Percentiles rank a stretch among this genome's conserved stretches.
Conservation (phyloP, 1,140 invertebrate genomes). For the Apis florea region DNA sequence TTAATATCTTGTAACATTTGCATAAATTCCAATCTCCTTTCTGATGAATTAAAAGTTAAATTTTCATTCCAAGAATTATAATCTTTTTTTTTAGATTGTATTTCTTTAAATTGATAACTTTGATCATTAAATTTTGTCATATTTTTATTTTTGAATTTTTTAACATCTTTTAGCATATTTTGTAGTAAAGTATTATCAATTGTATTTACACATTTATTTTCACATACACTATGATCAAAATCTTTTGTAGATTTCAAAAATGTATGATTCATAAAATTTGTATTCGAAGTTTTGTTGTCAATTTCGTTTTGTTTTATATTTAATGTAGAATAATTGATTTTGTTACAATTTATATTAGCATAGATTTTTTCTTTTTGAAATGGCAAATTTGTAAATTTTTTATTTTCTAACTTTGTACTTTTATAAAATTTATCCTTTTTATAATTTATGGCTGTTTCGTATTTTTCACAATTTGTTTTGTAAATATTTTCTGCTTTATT, state of each 20-base stretch:
- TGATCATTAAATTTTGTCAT: not conserved
- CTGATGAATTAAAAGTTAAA: not conserved
- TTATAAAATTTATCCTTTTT: not conserved
- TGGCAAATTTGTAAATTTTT: not conserved
- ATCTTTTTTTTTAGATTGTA: not conserved
- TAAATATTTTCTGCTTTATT: not conserved
- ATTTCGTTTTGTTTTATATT: not conserved
- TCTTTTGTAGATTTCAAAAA: not conserved
- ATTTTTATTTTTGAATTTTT: not conserved
- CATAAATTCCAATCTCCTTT: conserved; percentile 1
- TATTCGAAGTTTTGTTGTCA: not conserved
- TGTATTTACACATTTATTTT: not conserved
- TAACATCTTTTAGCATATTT: not conserved
- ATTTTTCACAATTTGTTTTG: not conserved
- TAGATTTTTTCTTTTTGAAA: not conserved
- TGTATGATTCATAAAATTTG: not conserved
- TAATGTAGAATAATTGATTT: not conserved
- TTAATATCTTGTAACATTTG: conserved; percentile 45
- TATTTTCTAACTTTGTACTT: not conserved
- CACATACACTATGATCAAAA: not conserved
- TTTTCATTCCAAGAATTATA: not conserved
- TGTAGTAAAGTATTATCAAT: not conserved
- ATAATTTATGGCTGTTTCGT: not conserved
- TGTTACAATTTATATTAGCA: not conserved
- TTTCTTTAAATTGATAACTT: not conserved